Evolutionary conservation across 92 coral and sea anemone genomes (phyloP), one percentile per base, ranked within the genome.

Genomic region (Umimayanthus kanabou): DNA sequence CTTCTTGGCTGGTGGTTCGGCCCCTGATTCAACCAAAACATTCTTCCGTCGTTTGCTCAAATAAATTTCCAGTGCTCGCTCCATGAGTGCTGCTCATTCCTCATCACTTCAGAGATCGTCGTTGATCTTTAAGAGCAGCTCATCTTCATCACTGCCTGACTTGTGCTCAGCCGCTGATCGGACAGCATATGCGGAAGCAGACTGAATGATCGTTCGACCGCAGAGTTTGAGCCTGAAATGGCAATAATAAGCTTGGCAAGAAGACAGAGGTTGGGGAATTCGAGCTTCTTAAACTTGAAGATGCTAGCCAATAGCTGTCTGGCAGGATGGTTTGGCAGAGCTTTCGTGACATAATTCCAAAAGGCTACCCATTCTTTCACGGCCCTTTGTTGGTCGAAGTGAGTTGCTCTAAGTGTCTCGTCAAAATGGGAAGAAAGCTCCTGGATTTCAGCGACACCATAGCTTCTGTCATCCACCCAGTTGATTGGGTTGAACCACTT

Each of bases 341-440:
- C 20, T 76, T 65, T 80, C n/a, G 84, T 11, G 29, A 87, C 89
- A 33, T 76, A 50, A 11, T 39, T 80, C 10, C 64, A 61, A 25
- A 87, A 77, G 73, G 25, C 75, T 39, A 77, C 83, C 88, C 88
- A 85, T 18, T 85, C 80, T 11, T 49, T 85, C 22, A 85, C 80
- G 6, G 50, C 81, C 47, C 66, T 85, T 25, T 11, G 20, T 65
- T 85, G 65, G 64, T 43, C 81, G 64, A 85, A 85, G 45, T 85
- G 58, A 76, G 88, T 71, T 30, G 88, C 88, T 39, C 10, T 29
- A 4, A 29, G 43, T 29, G 43, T 73, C 10, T 73, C 43, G 37
- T 29, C 15, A 6, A 29, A 73, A 29, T 29, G 47, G 47, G 47
- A 4, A 42, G 47, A 42, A 42, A 42, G 47, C 47, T 3, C 47